Conservation (phyloP, 2,113 vertebrate species). For the Chlorocebus sabaeus region DNA sequence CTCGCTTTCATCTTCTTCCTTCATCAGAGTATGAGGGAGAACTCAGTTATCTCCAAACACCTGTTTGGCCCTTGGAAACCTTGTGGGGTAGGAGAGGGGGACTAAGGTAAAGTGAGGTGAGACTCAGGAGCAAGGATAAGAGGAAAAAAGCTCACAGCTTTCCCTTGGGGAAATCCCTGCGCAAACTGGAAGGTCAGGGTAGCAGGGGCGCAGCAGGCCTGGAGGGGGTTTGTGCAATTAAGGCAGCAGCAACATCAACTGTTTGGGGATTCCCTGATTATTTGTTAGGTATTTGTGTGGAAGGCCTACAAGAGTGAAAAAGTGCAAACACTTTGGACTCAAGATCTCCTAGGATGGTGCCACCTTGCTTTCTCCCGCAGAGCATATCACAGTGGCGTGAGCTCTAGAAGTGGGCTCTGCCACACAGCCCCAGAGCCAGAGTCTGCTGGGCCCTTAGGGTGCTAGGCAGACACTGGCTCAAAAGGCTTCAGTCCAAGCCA, state of each 20-base stretch:
- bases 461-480: neutral
- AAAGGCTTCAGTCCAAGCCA: neutral
- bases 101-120: neutral
- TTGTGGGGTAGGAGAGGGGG: too few relatives aligned
- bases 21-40: neutral
- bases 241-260: neutral
- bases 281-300: neutral
- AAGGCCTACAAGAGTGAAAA: neutral
- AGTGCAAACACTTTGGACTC: neutral
- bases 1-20: neutral
- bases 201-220: fast-evolving
- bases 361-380: neutral
- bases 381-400: neutral
- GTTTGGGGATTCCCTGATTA: neutral
- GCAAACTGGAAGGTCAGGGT: neutral
- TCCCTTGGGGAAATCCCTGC: neutral
- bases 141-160: neutral
- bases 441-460: fast-evolving
- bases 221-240: neutral
- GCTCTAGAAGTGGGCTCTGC: fast-evolving
- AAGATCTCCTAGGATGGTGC: neutral
- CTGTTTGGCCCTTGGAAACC: neutral
- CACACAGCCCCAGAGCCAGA: neutral
- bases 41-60: neutral
- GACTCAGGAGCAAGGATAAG: neutral